Evolutionary conservation across 2,113 vertebrate species (phyloP), one percentile per base, ranked within the genome.

Genomic region (Malurus alboscapulatus): DNA sequence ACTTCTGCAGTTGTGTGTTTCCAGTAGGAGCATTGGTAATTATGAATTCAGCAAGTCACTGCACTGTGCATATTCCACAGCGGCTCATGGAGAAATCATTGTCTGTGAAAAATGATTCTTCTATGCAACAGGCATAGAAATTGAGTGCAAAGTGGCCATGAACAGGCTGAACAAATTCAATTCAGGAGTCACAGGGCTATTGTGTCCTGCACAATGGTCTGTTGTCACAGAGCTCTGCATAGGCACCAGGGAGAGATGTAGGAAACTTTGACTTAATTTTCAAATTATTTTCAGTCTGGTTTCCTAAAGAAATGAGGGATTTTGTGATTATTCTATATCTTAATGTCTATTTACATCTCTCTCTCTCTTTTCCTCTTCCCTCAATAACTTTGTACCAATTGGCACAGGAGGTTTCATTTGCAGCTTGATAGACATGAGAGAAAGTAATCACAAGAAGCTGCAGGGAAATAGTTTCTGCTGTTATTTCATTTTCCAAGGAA

Each of bases 81-180:
- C 21, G n/a, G 74, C 81, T 96, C 90, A 81, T 74, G 93, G 63
- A 92, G 83, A 92, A 95, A 92, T 92, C 91, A 93, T 58, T 92
- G 92, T 91, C 88, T 94, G 84, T 91, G 91, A 92, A 86, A 95
- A 95, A 94, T 66, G 58, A 69, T 94, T 92, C 89, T 61, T 75
- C 78, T 75, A 74, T 85, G 91, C 88, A 91, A 93, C 74, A 87
- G 84, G 73, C 94, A 93, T 89, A 87, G 92, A 94, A 94, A 95
- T 87, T 96, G 91, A 94, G 47, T 1, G 6, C 58, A 94, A 94
- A 94, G 84, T 92, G 89, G 74, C 87, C 87, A 84, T 93, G 87
- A 96, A 91, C 62, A 92, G 50, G 81, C 81, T 93, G 78, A 94
- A 94, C 95, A 93, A 96, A 96, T 92, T 95, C 66, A 95, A 66